Conservation (phyloP, 2,797 vertebrate genomes). For the Oreochromis mossambicus region DNA sequence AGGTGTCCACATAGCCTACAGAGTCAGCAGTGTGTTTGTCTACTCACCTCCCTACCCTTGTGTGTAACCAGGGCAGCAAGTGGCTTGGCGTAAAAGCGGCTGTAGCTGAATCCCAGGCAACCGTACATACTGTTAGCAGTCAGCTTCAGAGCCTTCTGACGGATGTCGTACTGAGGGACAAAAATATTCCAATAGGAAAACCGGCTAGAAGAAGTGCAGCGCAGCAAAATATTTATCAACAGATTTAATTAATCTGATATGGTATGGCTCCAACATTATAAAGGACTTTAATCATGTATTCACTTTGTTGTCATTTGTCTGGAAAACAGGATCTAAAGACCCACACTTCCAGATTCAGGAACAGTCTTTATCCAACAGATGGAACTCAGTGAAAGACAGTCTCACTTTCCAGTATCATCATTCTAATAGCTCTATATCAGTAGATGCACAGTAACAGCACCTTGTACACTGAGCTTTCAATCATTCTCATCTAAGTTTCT, state of each 20-base stretch:
- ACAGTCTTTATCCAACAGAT: too few relatives aligned
- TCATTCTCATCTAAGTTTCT: neutral
- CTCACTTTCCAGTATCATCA: too few relatives aligned
- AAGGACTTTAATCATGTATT: too few relatives aligned
- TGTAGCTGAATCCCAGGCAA: slow-evolving; percentile 96
- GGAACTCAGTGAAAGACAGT: too few relatives aligned
- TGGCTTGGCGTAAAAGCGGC: slow-evolving; percentile 97
- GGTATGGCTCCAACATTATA: neutral
- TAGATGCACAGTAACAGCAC: too few relatives aligned
- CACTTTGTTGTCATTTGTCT: too few relatives aligned
- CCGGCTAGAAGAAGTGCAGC: neutral
- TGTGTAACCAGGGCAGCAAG: slow-evolving; percentile 96
- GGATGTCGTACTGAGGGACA: slow-evolving; percentile 89
- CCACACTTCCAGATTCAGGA: too few relatives aligned
- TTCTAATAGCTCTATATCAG: too few relatives aligned
- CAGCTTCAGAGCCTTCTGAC: slow-evolving; percentile 98
- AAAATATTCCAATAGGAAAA: neutral
- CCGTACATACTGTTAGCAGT: slow-evolving; percentile 99
- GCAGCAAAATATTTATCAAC: neutral
- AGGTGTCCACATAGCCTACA: rapidly evolving
- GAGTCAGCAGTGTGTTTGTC: neutral
- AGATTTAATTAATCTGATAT: neutral
- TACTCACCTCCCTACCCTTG: slow-evolving; percentile 95
- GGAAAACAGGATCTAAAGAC: too few relatives aligned
- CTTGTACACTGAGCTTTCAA: neutral